These are phyloP conservation scores for Poeciliopsis gracilis DNA, from an alignment of 2,797 vertebrate species.

Conservation along the genomic window DNA sequence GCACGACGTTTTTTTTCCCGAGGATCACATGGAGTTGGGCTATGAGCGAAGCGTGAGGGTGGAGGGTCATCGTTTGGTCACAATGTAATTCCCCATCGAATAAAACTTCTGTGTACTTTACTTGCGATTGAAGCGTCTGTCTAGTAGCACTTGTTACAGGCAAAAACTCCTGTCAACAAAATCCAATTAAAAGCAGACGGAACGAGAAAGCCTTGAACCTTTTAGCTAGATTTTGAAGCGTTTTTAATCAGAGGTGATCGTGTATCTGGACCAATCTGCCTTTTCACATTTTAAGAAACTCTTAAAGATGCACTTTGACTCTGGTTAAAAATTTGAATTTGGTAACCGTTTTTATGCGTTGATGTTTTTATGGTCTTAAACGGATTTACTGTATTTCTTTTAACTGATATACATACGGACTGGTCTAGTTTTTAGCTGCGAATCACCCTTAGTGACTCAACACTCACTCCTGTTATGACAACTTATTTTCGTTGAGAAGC, in stretches of 20 bases:
- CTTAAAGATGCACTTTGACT: background rate
- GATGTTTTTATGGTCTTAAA: background rate
- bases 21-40: conserved; percentile 39
- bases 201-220: conserved; percentile 46
- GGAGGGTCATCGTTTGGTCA: conserved; percentile 32
- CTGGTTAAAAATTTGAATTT: background rate
- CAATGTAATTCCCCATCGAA: conserved; percentile 41
- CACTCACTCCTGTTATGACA: no score
- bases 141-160: conserved; percentile 15
- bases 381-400: background rate
- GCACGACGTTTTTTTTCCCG: conserved; percentile 8
- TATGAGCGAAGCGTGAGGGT: background rate
- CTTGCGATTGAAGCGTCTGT: conserved; percentile 33
- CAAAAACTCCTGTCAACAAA: conserved; percentile 61
- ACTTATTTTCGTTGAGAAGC: no score
- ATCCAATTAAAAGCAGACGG: conserved; percentile 69
- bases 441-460: no score
- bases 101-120: conserved; percentile 44
- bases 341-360: background rate
- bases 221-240: conserved; percentile 43
- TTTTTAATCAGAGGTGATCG: background rate
- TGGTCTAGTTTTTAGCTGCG: no score
- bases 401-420: no score
- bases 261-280: background rate
- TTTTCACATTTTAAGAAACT: background rate